Percentiles rank a stretch among this genome's conserved stretches.
Evolutionary conservation across 2,113 vertebrate genomes (phyloP).

Genomic region (Cervus canadensis): DNA sequence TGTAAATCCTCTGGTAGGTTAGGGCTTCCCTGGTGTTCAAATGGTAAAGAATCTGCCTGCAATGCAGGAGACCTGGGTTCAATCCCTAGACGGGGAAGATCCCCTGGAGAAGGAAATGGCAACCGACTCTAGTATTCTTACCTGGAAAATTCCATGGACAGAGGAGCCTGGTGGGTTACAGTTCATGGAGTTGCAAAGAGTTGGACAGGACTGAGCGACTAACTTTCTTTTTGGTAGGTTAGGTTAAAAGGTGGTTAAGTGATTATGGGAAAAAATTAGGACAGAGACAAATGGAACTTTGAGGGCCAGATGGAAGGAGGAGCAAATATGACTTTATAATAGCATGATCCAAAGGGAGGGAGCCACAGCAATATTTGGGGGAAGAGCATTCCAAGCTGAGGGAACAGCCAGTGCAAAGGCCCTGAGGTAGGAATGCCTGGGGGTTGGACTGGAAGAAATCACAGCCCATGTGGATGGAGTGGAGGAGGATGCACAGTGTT

Average conservation of each 20-base stretch:
- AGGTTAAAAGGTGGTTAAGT: not conserved
- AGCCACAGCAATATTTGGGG: not conserved
- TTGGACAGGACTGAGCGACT: not conserved
- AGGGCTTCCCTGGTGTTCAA: not conserved
- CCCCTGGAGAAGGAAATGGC: not conserved
- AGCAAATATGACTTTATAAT: not conserved
- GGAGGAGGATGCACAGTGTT: not conserved
- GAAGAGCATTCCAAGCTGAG: not conserved
- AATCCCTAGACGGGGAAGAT: not conserved
- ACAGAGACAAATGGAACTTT: not conserved
- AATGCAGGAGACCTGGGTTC: not conserved
- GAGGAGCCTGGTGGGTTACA: not conserved
- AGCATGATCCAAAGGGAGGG: not conserved
- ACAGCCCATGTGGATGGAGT: not conserved
- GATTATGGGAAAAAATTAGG: not conserved
- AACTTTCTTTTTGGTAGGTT: not conserved
- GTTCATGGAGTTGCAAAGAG: not conserved
- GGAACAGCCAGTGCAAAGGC: not conserved
- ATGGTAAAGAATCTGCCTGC: not conserved
- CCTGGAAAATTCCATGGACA: not conserved
- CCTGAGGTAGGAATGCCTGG: not conserved
- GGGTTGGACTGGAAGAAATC: not conserved
- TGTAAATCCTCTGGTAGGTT: not conserved
- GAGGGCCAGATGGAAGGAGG: not conserved
- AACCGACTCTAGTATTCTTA: not conserved